Percentiles rank a stretch among this genome's conserved stretches.
phyloP scores from a whole-genome alignment of 2,113 vertebrate species.

The Marmota flaviventris region DNA sequence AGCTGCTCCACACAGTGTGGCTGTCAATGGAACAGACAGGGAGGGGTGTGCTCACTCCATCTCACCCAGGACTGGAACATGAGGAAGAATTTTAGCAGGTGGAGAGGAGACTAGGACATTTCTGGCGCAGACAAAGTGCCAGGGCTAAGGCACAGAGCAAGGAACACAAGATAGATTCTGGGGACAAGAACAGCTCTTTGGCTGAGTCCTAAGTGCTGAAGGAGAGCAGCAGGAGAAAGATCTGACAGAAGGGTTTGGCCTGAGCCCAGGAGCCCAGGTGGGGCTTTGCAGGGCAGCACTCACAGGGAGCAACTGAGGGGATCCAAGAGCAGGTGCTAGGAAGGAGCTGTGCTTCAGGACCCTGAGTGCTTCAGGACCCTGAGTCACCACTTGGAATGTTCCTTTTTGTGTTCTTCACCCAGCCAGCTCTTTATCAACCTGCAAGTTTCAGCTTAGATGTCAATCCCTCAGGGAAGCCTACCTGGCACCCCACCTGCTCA shows the following conservation, averaged over 20 bases:
- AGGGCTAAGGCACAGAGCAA: background rate
- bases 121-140: background rate
- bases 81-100: background rate
- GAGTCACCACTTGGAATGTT: background rate
- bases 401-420: background rate
- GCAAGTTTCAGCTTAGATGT: background rate
- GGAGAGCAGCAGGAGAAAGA: background rate
- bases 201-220: background rate
- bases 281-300: background rate
- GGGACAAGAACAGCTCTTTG: no score
- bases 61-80: background rate
- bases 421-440: background rate
- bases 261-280: background rate
- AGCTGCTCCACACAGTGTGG: background rate
- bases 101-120: background rate
- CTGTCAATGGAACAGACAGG: background rate
- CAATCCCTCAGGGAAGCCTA: background rate
- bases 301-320: background rate
- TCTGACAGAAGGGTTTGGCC: background rate
- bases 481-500: no score
- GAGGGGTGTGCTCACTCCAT: background rate
- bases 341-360: background rate
- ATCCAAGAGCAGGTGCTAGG: accelerated
- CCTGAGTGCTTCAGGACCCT: background rate
- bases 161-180: background rate